Evolutionary conservation across 2,888 invertebrate species (phyloP).

Genomic region (Cephus pulcher): DNA sequence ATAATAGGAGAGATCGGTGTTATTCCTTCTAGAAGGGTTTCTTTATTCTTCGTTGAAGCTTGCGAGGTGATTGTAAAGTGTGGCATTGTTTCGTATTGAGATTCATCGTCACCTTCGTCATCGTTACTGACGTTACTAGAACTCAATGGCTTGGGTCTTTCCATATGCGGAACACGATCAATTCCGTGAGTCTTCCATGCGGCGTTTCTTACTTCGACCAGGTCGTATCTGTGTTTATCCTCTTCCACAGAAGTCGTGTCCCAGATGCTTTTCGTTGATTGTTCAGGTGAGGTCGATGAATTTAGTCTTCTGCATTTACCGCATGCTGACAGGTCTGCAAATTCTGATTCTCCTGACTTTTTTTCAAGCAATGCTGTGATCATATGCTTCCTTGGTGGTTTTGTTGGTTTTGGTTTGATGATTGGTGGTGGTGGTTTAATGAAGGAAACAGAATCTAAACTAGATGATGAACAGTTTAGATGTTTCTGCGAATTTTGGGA

Average conservation of each 20-base stretch:
- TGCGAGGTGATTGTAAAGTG: conserved; percentile 34
- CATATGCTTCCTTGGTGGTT: conserved; percentile 72
- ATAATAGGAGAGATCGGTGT: conserved; percentile 50
- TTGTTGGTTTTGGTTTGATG: conserved; percentile 73
- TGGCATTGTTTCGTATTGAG: conserved; percentile 56
- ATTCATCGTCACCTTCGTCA: conserved; percentile 39
- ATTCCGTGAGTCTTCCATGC: conserved; percentile 87
- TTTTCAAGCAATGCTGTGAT: conserved; percentile 55
- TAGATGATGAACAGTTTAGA: conserved; percentile 36
- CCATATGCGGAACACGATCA: conserved; percentile 79
- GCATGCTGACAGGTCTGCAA: conserved; percentile 68
- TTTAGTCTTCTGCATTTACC: conserved; percentile 71
- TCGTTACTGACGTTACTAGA: conserved; percentile 2
- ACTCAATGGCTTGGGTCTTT: conserved; percentile 63
- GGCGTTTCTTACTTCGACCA: conserved; percentile 80
- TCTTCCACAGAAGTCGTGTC: conserved; percentile 56
- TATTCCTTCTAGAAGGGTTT: conserved; percentile 28
- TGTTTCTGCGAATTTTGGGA: conserved; percentile 57
- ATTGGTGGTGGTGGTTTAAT: conserved; percentile 68
- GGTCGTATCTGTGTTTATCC: conserved; percentile 77
- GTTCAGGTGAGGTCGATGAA: conserved; percentile 67
- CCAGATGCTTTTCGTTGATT: conserved; percentile 40
- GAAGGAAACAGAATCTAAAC: conserved; percentile 41
- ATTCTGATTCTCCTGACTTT: conserved; percentile 65
- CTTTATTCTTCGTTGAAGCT: conserved; percentile 45